Conservation (phyloP, 2,113 vertebrate species). For the Prunella fulvescens region DNA sequence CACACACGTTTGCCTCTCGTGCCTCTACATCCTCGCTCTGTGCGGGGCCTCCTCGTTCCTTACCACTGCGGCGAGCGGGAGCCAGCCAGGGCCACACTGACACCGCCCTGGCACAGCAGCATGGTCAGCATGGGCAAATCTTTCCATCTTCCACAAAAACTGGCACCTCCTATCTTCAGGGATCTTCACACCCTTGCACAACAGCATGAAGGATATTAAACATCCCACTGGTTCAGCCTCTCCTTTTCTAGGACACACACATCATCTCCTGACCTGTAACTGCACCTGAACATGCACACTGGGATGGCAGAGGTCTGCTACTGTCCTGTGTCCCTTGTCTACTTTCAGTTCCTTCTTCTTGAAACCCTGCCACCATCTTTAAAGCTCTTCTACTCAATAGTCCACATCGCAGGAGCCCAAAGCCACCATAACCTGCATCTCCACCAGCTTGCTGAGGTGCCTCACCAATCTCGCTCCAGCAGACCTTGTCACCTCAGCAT, state of each 20-base stretch:
- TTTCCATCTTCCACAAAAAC: constrained; percentile 9
- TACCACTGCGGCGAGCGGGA: not conserved
- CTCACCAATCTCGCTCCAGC: not conserved
- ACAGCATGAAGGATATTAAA: not conserved
- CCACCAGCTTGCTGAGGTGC: not conserved
- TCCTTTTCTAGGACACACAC: not conserved
- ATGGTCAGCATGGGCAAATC: not conserved
- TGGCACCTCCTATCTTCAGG: constrained; percentile 40
- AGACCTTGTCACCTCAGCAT: not conserved
- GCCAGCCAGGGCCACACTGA: not conserved
- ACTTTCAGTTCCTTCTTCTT: not conserved
- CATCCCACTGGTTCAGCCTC: not conserved
- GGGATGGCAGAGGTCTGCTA: not conserved
- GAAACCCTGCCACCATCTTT: not conserved
- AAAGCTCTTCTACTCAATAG: not conserved
- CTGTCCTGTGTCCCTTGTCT: not conserved
- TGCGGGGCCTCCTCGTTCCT: not conserved
- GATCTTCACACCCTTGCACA: constrained; percentile 32
- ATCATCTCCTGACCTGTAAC: not conserved
- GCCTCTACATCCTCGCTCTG: not conserved
- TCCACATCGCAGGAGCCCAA: not conserved
- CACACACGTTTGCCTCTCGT: not conserved
- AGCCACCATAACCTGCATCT: not conserved
- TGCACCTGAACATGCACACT: not conserved
- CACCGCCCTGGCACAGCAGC: not conserved